Evolutionary conservation across 1,140 invertebrate species (phyloP).

Genomic region (Neuroterus valhalla): DNA sequence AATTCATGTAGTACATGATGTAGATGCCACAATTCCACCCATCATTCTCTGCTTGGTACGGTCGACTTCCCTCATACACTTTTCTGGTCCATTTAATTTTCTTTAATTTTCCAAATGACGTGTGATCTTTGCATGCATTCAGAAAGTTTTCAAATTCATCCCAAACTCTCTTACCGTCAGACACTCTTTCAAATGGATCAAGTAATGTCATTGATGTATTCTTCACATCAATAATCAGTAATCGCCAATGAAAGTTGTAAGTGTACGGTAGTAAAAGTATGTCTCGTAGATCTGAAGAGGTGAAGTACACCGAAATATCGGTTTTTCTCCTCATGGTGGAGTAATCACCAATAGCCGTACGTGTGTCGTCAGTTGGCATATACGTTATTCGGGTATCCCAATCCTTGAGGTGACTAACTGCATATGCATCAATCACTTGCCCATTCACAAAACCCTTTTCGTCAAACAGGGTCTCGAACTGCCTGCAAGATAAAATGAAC

Average conservation of each 20-base stretch:
- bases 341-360: background rate
- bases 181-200: background rate
- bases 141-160: background rate
- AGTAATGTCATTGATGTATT: background rate
- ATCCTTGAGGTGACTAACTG: background rate
- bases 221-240: background rate
- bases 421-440: background rate
- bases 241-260: background rate
- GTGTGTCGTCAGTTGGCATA: background rate
- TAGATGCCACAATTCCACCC: background rate
- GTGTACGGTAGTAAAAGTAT: background rate
- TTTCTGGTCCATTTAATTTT: background rate
- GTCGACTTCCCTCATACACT: background rate
- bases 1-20: background rate
- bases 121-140: background rate
- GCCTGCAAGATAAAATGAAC: background rate
- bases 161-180: background rate
- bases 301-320: background rate
- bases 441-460: background rate
- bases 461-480: background rate
- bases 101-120: background rate
- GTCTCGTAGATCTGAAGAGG: background rate
- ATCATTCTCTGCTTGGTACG: background rate
- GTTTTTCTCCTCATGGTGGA: accelerated
- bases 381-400: background rate